Conservation (phyloP, 1,140 invertebrate genomes). For the Pygmarrhopalites habei region DNA sequence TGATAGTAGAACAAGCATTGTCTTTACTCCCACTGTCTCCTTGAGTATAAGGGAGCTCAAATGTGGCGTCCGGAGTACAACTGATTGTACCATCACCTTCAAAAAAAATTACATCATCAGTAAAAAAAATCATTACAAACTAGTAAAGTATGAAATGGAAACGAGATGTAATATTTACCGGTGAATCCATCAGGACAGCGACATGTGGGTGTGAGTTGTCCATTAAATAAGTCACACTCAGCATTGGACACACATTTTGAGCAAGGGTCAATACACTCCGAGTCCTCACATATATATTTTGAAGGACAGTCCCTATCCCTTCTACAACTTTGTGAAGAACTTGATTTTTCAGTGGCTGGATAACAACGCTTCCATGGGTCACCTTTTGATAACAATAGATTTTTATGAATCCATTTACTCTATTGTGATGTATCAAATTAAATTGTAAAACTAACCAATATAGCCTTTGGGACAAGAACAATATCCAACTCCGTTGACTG, state of each 20-base stretch:
- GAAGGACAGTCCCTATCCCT: neutral
- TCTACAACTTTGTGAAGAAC: neutral
- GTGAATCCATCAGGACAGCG: conserved; percentile 3
- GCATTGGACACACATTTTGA: neutral
- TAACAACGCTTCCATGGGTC: neutral
- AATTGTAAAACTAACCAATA: too few relatives aligned
- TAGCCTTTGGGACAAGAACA: conserved; percentile 60
- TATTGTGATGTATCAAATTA: too few relatives aligned
- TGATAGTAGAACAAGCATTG: conserved; percentile 36
- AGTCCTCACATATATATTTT: conserved; percentile 7
- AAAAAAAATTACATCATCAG: too few relatives aligned
- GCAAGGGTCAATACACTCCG: neutral
- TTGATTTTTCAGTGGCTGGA: too few relatives aligned
- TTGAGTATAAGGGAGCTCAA: neutral
- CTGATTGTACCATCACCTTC: neutral
- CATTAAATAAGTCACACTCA: neutral
- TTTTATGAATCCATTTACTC: too few relatives aligned
- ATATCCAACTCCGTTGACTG: conserved; percentile 49
- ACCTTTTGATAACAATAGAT: too few relatives aligned
- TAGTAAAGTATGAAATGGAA: too few relatives aligned
- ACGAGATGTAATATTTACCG: too few relatives aligned
- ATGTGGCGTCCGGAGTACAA: neutral
- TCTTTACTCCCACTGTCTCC: neutral
- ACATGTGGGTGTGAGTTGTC: neutral
- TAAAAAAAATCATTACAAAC: too few relatives aligned